Conservation (phyloP, 2,888 invertebrate species). For the Malthinus seriepunctatus region DNA sequence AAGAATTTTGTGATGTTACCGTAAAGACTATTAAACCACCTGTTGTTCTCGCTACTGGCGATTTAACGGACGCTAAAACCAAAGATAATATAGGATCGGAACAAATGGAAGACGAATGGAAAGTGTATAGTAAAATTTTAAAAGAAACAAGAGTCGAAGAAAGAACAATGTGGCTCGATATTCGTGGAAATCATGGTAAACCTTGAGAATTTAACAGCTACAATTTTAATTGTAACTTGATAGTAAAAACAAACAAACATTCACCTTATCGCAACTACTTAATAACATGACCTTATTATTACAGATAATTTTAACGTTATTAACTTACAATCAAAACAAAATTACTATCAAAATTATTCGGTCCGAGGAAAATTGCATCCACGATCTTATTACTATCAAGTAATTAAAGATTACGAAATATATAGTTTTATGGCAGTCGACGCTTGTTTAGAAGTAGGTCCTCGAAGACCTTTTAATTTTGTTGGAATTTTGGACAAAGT, state of each 20-base stretch:
- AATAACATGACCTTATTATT: conserved; percentile 45
- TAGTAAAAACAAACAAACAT: too few relatives aligned
- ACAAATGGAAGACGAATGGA: conserved; percentile 84
- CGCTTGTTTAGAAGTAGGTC: conserved; percentile 85
- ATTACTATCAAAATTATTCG: conserved; percentile 79
- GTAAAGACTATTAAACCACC: conserved; percentile 73
- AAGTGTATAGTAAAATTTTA: conserved; percentile 72
- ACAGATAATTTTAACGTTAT: conserved; percentile 89
- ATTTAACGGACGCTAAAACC: conserved; percentile 86
- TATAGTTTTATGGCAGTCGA: conserved; percentile 87
- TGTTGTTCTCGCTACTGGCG: conserved; percentile 83
- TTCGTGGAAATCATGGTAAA: conserved; percentile 89
- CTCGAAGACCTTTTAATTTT: conserved; percentile 88
- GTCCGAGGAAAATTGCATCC: conserved; percentile 72
- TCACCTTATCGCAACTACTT: too few relatives aligned
- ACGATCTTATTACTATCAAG: conserved; percentile 74
- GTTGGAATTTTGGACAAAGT: conserved; percentile 70
- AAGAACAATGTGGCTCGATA: conserved; percentile 83
- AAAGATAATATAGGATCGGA: conserved; percentile 77
- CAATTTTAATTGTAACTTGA: too few relatives aligned
- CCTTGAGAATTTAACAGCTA: too few relatives aligned
- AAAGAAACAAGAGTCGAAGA: conserved; percentile 67
- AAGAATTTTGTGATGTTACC: conserved; percentile 77
- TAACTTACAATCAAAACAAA: conserved; percentile 67
- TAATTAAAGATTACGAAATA: conserved; percentile 60